These are phyloP conservation scores for Etheostoma nigrum DNA, from an alignment of 2,797 vertebrate genomes.

Conservation along the genomic window DNA sequence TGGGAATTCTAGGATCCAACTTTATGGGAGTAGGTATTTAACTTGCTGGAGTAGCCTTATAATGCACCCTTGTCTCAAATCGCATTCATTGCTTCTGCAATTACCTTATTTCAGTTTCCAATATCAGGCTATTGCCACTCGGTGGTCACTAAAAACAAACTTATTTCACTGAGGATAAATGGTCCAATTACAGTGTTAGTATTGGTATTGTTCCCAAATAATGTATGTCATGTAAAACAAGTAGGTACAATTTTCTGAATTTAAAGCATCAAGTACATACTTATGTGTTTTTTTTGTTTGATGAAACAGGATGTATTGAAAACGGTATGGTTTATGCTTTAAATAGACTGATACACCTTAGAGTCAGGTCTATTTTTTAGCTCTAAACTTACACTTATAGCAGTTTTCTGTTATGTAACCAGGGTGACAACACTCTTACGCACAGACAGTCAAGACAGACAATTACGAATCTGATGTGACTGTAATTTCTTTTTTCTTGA, in stretches of 20 bases:
- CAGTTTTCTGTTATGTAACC: slow-evolving; percentile 7
- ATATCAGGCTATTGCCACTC: background rate
- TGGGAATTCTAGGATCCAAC: background rate
- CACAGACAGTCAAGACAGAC: background rate
- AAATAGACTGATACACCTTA: background rate
- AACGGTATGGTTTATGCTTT: background rate
- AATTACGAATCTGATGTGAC: slow-evolving; percentile 33
- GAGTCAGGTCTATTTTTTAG: slow-evolving; percentile 1
- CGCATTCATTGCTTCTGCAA: too few species aligned
- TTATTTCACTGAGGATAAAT: too few species aligned
- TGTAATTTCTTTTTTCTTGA: slow-evolving; percentile 34
- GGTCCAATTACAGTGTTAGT: background rate
- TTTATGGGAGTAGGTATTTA: too few species aligned
- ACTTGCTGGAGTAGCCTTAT: too few species aligned
- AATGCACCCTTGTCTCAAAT: too few species aligned
- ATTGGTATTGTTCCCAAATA: background rate
- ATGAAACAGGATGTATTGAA: background rate
- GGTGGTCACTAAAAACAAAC: slow-evolving; percentile 26
- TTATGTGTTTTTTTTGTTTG: background rate
- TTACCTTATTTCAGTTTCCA: too few species aligned
- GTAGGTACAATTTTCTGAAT: too few species aligned
- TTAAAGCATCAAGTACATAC: background rate
- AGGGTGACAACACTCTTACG: background rate
- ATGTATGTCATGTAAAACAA: background rate
- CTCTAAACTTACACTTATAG: background rate